phyloP scores from a whole-genome alignment of 2,113 vertebrate genomes.

The Phylloscopus trochiloides region DNA sequence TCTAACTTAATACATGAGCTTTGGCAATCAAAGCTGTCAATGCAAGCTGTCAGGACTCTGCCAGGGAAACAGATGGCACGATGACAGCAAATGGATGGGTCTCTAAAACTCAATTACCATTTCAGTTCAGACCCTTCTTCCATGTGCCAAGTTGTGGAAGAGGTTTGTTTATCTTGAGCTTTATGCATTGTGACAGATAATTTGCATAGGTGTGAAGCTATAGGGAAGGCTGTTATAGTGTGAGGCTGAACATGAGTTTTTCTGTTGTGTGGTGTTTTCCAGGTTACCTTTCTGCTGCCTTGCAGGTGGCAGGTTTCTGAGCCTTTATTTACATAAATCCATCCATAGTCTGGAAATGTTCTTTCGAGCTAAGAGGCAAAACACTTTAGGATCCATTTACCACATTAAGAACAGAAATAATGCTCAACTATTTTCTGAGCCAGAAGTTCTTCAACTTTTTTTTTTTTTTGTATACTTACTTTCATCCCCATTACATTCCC shows the following conservation, averaged over 20 bases:
- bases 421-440: background rate
- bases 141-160: conserved; percentile 10
- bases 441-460: background rate
- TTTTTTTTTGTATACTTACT: background rate
- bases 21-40: conserved; percentile 34
- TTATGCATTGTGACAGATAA: conserved; percentile 31
- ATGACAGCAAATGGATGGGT: conserved; percentile 59
- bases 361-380: background rate
- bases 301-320: background rate
- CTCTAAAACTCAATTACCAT: conserved; percentile 61
- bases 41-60: conserved; percentile 40
- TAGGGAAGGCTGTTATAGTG: background rate
- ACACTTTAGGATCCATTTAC: background rate
- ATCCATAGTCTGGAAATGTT: background rate
- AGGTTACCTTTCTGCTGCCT: background rate
- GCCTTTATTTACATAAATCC: background rate
- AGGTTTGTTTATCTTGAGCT: conserved; percentile 55
- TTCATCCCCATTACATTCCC: background rate
- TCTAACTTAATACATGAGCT: conserved; percentile 44
- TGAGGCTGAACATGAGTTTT: background rate
- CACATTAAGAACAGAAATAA: background rate
- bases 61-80: conserved; percentile 53
- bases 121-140: conserved; percentile 34
- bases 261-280: background rate
- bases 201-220: conserved; percentile 24